phyloP scores from a whole-genome alignment of 2,888 invertebrate species.

The Melanostoma mellinum region DNA sequence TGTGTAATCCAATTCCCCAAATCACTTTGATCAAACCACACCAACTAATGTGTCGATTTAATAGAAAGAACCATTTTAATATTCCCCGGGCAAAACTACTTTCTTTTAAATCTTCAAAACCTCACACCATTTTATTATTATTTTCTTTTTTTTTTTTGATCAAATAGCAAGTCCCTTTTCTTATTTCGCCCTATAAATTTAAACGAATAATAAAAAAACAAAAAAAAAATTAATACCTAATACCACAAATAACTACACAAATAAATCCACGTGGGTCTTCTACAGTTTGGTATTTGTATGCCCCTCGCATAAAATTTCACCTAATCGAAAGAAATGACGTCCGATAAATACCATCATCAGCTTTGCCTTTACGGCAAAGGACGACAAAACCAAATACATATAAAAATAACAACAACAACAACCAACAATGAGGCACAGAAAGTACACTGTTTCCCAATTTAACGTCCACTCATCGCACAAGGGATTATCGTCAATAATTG shows the following conservation, averaged over 20 bases:
- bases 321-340: constrained; percentile 71
- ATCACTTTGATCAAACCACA: too few species aligned
- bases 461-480: constrained; percentile 72
- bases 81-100: too few species aligned
- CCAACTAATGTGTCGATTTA: too few species aligned
- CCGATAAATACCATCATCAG: constrained; percentile 71
- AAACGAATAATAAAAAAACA: neutral
- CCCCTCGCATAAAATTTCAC: constrained; percentile 36
- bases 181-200: neutral
- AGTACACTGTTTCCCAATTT: constrained; percentile 71
- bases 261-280: constrained; percentile 56
- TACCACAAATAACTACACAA: constrained; percentile 50
- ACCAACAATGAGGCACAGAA: constrained; percentile 55
- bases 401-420: constrained; percentile 29
- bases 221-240: constrained; percentile 47
- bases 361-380: constrained; percentile 21
- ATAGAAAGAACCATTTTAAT: too few species aligned
- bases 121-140: too few species aligned
- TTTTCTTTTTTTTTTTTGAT: too few species aligned
- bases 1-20: too few species aligned
- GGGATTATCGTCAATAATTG: constrained; percentile 73
- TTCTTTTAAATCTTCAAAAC: too few species aligned
- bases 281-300: neutral
- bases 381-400: constrained; percentile 19
- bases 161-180: neutral